Conservation (phyloP, 2,888 invertebrate genomes). For the Carterocephalus palaemon region DNA sequence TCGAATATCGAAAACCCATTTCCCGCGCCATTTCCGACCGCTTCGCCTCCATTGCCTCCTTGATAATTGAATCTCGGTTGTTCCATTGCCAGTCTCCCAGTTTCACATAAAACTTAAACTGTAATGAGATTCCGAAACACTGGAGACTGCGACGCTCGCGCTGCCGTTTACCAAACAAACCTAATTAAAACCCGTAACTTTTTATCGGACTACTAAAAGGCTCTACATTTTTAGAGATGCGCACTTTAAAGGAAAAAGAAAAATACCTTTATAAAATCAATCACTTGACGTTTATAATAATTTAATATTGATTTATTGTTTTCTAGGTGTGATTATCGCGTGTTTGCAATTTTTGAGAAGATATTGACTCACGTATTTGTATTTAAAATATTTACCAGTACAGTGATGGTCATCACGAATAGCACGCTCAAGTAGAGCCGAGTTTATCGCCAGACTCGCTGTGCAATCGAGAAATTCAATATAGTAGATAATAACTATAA, state of each 20-base stretch:
- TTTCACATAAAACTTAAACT: constrained; percentile 25
- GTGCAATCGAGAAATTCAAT: neutral
- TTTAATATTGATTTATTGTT: no score
- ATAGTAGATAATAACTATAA: neutral
- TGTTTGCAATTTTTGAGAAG: no score
- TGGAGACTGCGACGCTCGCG: constrained; percentile 7
- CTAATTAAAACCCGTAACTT: constrained; percentile 16
- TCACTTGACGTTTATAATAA: no score
- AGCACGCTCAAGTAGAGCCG: no score
- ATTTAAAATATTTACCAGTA: no score
- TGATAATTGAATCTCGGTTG: constrained; percentile 42
- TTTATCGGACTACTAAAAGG: constrained; percentile 14
- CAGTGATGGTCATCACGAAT: no score
- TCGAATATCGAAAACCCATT: constrained; percentile 72
- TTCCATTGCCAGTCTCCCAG: constrained; percentile 26
- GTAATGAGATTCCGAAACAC: constrained; percentile 8
- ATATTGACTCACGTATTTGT: no score
- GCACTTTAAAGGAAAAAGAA: no score
- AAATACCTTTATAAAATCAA: no score
- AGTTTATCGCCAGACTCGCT: no score
- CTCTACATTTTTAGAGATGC: constrained; percentile 10
- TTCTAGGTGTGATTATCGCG: no score
- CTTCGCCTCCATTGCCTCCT: constrained; percentile 32
- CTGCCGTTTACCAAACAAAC: constrained; percentile 12
- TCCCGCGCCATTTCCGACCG: constrained; percentile 65